Evolutionary conservation across 1,140 invertebrate species (phyloP).

Genomic region (Euura lappo): DNA sequence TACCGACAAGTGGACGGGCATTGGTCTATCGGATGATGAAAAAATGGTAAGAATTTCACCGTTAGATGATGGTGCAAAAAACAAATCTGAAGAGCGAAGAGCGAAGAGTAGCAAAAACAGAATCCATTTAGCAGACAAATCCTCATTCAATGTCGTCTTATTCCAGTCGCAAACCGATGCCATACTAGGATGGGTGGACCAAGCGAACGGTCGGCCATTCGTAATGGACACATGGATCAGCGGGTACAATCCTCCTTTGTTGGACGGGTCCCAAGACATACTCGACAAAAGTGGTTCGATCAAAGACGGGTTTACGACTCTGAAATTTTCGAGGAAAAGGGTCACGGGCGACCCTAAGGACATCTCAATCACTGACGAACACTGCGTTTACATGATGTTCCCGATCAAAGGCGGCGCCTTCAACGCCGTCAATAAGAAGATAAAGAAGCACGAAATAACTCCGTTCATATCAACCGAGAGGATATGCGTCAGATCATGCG

Average conservation of each 20-base stretch:
- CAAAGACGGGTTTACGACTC: slow-evolving; percentile 77
- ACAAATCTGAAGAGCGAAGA: not conserved
- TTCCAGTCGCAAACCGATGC: slow-evolving; percentile 80
- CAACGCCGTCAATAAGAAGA: slow-evolving; percentile 84
- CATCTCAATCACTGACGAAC: slow-evolving; percentile 80
- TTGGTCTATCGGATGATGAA: slow-evolving; percentile 87
- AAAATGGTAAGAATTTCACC: slow-evolving; percentile 73
- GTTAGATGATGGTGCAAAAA: not conserved
- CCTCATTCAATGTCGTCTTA: slow-evolving; percentile 19
- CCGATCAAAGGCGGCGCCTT: slow-evolving; percentile 83
- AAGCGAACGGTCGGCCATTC: slow-evolving; percentile 74
- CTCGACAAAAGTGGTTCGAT: slow-evolving; percentile 73
- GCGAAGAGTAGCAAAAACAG: not conserved
- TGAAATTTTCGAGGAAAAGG: slow-evolving; percentile 82
- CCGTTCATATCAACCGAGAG: slow-evolving; percentile 80
- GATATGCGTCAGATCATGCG: slow-evolving; percentile 85
- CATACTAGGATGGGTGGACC: slow-evolving; percentile 87
- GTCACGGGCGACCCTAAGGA: slow-evolving; percentile 79
- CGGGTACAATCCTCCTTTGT: slow-evolving; percentile 76
- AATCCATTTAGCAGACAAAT: not conserved
- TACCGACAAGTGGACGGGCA: slow-evolving; percentile 89
- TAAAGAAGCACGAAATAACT: slow-evolving; percentile 78
- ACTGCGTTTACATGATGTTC: slow-evolving; percentile 90
- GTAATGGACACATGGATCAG: slow-evolving; percentile 88
- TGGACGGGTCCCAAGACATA: slow-evolving; percentile 81